Evolutionary conservation across 2,113 vertebrate genomes (phyloP).

Genomic region (Corvus moneduloides): DNA sequence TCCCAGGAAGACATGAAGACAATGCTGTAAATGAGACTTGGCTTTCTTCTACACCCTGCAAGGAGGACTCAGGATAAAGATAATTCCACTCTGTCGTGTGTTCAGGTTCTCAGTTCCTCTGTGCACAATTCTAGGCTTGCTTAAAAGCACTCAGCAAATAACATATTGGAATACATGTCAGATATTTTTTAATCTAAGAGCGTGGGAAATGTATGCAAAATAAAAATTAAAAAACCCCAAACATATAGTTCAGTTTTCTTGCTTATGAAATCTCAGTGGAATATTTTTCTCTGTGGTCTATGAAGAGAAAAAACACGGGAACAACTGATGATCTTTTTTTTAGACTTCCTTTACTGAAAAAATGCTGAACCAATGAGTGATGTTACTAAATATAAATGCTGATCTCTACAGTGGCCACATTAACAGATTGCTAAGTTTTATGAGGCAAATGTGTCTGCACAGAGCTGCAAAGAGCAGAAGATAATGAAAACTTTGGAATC

Average conservation of each 20-base stretch:
- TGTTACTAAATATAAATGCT: slow-evolving; percentile 29
- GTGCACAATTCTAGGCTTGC: background rate
- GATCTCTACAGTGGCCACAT: background rate
- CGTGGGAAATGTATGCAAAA: background rate
- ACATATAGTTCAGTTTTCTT: background rate
- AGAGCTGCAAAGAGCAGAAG: slow-evolving; percentile 3
- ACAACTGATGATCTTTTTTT: background rate
- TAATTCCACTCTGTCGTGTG: background rate
- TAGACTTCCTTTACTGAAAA: slow-evolving; percentile 19
- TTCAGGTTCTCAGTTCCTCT: background rate
- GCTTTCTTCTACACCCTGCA: background rate
- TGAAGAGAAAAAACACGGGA: background rate
- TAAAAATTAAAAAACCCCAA: background rate
- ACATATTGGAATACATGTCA: background rate
- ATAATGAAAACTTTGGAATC: slow-evolving; percentile 27
- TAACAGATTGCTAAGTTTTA: slow-evolving; percentile 4
- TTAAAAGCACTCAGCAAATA: background rate
- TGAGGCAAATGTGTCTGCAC: background rate
- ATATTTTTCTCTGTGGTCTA: background rate
- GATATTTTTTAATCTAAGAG: background rate
- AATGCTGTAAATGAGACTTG: background rate
- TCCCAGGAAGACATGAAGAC: background rate
- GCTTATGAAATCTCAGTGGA: background rate
- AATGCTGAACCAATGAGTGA: background rate
- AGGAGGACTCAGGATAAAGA: background rate